These are phyloP conservation scores for Hoplodrina blanda DNA, from an alignment of 2,888 invertebrate genomes.

Conservation along the genomic window DNA sequence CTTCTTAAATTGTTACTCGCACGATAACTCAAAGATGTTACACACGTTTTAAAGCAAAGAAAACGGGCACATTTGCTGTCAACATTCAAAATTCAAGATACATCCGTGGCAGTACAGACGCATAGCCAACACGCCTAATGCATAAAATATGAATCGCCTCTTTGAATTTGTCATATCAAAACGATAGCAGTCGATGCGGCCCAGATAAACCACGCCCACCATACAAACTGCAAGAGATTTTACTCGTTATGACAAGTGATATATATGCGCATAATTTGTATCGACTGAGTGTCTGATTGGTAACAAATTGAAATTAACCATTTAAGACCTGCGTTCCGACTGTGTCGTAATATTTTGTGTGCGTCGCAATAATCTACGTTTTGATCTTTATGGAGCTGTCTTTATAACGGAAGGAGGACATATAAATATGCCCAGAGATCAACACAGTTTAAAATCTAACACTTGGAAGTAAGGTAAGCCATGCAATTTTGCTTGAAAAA, in stretches of 20 bases:
- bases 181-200: slow-evolving; percentile 76
- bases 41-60: slow-evolving; percentile 30
- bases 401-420: background rate
- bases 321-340: slow-evolving; percentile 42
- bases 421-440: background rate
- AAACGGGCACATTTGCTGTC: slow-evolving; percentile 40
- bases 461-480: background rate
- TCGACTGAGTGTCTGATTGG: slow-evolving; percentile 66
- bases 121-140: slow-evolving; percentile 79
- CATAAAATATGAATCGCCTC: slow-evolving; percentile 86
- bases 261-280: slow-evolving; percentile 78
- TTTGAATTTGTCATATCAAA: slow-evolving; percentile 87
- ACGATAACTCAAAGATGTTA: slow-evolving; percentile 28
- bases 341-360: slow-evolving; percentile 40
- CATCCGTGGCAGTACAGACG: slow-evolving; percentile 64
- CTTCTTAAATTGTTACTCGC: background rate
- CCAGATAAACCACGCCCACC: slow-evolving; percentile 75
- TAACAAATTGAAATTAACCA: slow-evolving; percentile 64
- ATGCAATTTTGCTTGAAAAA: slow-evolving; percentile 7
- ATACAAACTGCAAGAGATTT: slow-evolving; percentile 70
- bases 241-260: slow-evolving; percentile 78
- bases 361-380: slow-evolving; percentile 14
- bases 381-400: slow-evolving; percentile 20
- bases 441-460: background rate
- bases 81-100: slow-evolving; percentile 64